Evolutionary conservation across 2,113 vertebrate genomes (phyloP), one percentile per base, ranked within the genome.

Genomic region (Prolemur simus): DNA sequence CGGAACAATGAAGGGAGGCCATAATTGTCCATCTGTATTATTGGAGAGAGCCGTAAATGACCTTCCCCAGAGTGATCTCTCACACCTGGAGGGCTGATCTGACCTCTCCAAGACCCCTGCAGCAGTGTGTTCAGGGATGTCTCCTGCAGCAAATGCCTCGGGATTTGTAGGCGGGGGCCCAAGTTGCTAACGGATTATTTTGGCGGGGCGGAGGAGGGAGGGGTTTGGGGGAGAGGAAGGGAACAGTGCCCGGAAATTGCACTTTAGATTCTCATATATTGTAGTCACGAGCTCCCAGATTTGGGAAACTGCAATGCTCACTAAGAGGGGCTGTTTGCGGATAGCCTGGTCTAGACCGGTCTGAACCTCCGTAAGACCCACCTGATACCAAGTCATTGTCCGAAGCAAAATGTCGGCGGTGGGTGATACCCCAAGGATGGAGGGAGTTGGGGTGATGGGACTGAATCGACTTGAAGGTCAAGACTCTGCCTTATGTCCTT

Each of bases 381-480:
- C 39, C 45, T 15, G 32, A 69, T 37, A 14, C n/a, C 66, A 21
- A 93, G 87, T 84, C 78, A 63, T 34, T 86, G 94, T 66, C 69
- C 63, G 37, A 42, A 39, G 54, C 56, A 47, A 64, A 63, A 0
- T 0, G 47, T 20, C 29, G 14, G 66, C 37, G 1, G 17, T 0
- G 60, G 12, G 49, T 10, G 64, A 34, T 80, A 84, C 49, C 42
- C 0, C 11, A 82, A 86, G 69, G 85, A n/a, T 56, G 82, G 56
- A 78, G 58, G 52, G 20, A 37, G 58, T 7, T 5, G 23, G 13
- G 68, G 45, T 10, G 37, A 32, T 27, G 6, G 32, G 66, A 34
- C 85, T 34, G 87, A 71, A 94, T 49, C 66, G 60, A 66, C 83
- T 3, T n/a, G 91, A 88, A 78, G 77, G 91, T 95, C 82, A 32